Evolutionary conservation across 2,113 vertebrate species (phyloP), one percentile per base, ranked within the genome.

Genomic region (Phrynocephalus versicolor): DNA sequence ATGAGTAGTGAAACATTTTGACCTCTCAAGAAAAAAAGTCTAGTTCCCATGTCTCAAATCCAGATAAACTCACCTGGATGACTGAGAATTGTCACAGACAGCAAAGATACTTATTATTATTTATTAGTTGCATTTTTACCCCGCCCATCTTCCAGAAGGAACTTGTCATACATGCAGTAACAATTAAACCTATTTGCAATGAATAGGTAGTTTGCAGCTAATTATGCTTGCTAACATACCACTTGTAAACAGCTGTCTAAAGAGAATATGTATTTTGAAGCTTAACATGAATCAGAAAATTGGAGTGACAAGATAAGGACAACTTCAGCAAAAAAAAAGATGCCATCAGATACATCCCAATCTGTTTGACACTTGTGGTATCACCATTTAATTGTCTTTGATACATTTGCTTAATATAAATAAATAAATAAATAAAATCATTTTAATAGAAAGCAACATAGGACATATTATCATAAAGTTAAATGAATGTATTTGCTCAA

Each of bases 231-330:
- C 62, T 78, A 75, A 60, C 60, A 67, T 84, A 87, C 39, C 58
- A 77, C 69, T 84, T 70, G 57, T 60, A 89, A 88, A 72, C 23
- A 83, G 60, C 73, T 84, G 85, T 37, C n/a, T 77, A 72, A 84
- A 88, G 67, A 16, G 5, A 87, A 84, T 41, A 70, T 92, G 18
- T 23, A 81, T 35, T 85, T 86, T 87, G 41, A 0, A 1, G 71
- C 85, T 85, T 84, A 74, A 87, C 62, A 86, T 71, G 81, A 89
- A 18, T 30, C 39, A 35, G 39, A 39, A 71, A 37, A 70, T 88
- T 84, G 57, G 90, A 90, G 27, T 86, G 89, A 89, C 89, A 92
- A 94, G 91, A 80, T 58, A 92, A 81, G 79, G 23, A 27, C 27
- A 83, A 19, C 30, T 3, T 45, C 41, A 35, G 25, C 62, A 39